Conservation (phyloP, 2,113 vertebrate species). For the Jaculus jaculus region DNA sequence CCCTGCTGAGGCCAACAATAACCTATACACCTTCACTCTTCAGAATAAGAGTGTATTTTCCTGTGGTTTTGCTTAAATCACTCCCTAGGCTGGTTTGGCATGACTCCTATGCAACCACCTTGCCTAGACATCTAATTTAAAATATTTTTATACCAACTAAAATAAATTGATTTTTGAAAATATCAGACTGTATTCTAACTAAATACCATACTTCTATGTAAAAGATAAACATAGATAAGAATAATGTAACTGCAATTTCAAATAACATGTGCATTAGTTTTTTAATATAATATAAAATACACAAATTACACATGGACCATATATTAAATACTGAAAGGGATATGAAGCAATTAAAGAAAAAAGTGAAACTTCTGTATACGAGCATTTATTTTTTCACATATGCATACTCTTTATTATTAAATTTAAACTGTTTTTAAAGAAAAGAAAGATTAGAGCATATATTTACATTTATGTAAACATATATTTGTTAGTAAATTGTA, state of each 20-base stretch:
- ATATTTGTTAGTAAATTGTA: not conserved
- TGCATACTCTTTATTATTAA: not conserved
- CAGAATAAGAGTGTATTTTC: too few relatives aligned
- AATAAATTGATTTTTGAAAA: too few relatives aligned
- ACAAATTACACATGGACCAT: not conserved
- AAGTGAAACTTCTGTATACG: not conserved
- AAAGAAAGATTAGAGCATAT: not conserved
- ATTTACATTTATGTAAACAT: not conserved
- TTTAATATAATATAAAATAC: slow-evolving; percentile 31
- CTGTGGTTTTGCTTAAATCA: too few relatives aligned
- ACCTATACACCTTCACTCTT: too few relatives aligned
- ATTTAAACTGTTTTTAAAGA: too few relatives aligned
- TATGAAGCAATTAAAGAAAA: not conserved
- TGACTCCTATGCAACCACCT: too few relatives aligned
- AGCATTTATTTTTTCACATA: not conserved
- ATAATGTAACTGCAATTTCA: slow-evolving; percentile 53
- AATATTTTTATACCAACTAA: too few relatives aligned
- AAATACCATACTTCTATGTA: slow-evolving; percentile 31
- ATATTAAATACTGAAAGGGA: not conserved
- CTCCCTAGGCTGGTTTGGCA: too few relatives aligned
- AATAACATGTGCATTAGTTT: slow-evolving; percentile 27
- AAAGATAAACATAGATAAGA: slow-evolving; percentile 57
- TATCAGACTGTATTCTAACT: too few relatives aligned
- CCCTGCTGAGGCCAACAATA: too few relatives aligned
- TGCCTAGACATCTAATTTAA: too few relatives aligned